These are phyloP conservation scores for Podiceps cristatus DNA, from an alignment of 2,113 vertebrate species.

Conservation along the genomic window DNA sequence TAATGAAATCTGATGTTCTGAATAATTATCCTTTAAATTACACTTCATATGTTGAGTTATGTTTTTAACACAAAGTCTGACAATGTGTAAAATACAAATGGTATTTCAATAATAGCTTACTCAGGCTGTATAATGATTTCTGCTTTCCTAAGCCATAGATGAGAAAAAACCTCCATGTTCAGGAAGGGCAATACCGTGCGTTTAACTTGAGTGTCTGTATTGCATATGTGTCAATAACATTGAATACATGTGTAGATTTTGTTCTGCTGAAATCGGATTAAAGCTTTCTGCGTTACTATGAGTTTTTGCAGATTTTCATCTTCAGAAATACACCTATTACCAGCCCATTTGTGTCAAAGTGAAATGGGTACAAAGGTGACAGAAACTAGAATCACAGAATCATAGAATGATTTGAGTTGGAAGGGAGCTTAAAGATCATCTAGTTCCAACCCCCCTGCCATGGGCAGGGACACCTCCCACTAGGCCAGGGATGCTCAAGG, in stretches of 20 bases:
- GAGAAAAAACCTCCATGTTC: neutral
- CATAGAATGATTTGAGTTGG: too few relatives aligned
- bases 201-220: neutral
- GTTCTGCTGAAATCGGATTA: neutral
- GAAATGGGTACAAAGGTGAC: neutral
- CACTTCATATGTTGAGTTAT: neutral
- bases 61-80: neutral
- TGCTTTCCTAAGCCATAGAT: neutral
- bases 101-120: slow-evolving; percentile 21
- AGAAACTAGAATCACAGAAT: too few relatives aligned
- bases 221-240: neutral
- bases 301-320: neutral
- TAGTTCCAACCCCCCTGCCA: too few relatives aligned
- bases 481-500: too few relatives aligned
- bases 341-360: neutral
- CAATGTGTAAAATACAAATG: slow-evolving; percentile 26
- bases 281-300: neutral
- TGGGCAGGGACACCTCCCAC: too few relatives aligned
- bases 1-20: slow-evolving; percentile 2
- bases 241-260: neutral
- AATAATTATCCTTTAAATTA: slow-evolving; percentile 34
- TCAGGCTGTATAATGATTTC: neutral
- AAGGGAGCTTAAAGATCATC: too few relatives aligned
- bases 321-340: neutral
- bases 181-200: neutral